A percentile compares a stretch with the other conserved stretches of the same genome.
Evolutionary conservation across 2,888 invertebrate species (phyloP).

Genomic region (Agrotis puta): DNA sequence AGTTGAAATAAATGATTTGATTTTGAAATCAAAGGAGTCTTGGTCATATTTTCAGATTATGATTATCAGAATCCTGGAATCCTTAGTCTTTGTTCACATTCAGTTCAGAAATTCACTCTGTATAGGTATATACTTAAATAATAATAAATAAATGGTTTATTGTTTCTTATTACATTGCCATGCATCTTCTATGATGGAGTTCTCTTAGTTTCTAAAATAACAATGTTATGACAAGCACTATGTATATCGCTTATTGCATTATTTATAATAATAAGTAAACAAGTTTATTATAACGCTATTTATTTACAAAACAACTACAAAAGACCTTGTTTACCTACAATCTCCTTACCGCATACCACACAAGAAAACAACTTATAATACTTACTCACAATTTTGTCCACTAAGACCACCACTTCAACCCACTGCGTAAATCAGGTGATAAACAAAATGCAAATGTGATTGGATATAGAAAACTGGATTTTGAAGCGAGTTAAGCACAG

Average conservation of each 20-base stretch:
- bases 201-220: too few relatives aligned
- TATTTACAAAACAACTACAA: constrained; percentile 42
- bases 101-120: too few relatives aligned
- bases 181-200: too few relatives aligned
- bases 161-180: too few relatives aligned
- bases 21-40: too few relatives aligned
- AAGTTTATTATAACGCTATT: constrained; percentile 3
- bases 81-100: too few relatives aligned
- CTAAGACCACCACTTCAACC: constrained; percentile 51
- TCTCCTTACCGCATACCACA: constrained; percentile 12
- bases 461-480: constrained; percentile 77
- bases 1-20: too few relatives aligned
- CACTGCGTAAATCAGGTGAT: constrained; percentile 71
- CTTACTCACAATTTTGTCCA: constrained; percentile 59
- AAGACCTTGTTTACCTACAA: constrained; percentile 38
- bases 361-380: constrained; percentile 3
- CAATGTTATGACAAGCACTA: too few relatives aligned
- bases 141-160: too few relatives aligned
- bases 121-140: too few relatives aligned
- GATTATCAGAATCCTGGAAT: too few relatives aligned
- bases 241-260: neutral
- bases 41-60: too few relatives aligned
- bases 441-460: constrained; percentile 85
- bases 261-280: neutral
- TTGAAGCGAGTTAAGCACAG: constrained; percentile 76